A percentile compares a stretch with the other conserved stretches of the same genome.
Conservation (phyloP, 1,140 invertebrate species). For the Diuraphis noxia region DNA sequence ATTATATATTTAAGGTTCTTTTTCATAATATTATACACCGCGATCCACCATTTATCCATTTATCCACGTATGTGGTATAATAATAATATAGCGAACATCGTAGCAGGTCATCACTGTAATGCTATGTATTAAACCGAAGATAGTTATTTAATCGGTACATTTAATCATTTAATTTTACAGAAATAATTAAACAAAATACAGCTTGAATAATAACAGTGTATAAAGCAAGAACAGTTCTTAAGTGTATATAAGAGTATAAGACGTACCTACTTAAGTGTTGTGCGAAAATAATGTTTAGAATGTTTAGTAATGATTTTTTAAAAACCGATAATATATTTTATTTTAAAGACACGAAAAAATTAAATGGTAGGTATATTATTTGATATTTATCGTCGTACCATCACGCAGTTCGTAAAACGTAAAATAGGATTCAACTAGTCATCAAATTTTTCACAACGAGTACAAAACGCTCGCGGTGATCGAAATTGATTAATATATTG, state of each 20-base stretch:
- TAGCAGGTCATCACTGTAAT: neutral
- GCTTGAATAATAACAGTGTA: neutral
- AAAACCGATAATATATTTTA: neutral
- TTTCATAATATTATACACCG: no score
- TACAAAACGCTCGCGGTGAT: neutral
- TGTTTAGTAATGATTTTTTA: neutral
- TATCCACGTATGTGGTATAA: no score
- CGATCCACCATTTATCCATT: neutral
- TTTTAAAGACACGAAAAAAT: neutral
- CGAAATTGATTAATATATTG: neutral
- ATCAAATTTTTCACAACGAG: neutral
- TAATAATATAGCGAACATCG: neutral
- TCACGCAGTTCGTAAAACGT: neutral
- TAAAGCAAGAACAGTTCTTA: neutral
- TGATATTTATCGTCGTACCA: neutral
- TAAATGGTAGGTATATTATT: neutral
- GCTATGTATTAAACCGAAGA: neutral
- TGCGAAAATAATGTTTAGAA: neutral
- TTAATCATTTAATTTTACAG: neutral
- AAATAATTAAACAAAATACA: neutral
- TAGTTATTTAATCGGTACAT: neutral
- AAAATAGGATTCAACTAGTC: neutral
- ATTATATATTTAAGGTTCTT: neutral
- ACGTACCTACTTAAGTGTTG: no score
- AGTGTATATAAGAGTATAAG: neutral